Percentiles rank a stretch among this genome's conserved stretches.
Evolutionary conservation across 2,797 vertebrate genomes (phyloP).

Genomic region (Catharus ustulatus): DNA sequence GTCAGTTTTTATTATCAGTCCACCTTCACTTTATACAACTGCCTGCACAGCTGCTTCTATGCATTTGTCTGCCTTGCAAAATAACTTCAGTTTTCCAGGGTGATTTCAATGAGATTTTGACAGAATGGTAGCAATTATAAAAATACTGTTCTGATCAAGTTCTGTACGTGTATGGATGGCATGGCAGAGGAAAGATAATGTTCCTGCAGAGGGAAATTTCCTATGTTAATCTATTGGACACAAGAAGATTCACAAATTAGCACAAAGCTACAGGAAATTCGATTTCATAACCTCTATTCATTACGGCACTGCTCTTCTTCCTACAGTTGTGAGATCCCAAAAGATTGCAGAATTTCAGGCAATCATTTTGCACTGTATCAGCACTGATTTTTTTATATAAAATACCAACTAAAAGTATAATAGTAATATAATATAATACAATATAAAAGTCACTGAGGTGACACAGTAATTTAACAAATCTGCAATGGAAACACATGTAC

Average conservation of each 20-base stretch:
- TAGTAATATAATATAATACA: background rate
- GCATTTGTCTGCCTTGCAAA: background rate
- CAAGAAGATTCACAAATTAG: background rate
- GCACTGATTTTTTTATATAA: background rate
- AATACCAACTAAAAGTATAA: background rate
- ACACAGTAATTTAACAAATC: background rate
- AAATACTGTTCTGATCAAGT: background rate
- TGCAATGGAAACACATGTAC: background rate
- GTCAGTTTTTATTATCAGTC: constrained; percentile 15
- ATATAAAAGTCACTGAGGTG: background rate
- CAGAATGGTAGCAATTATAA: background rate
- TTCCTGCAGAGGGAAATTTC: background rate
- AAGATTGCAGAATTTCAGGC: background rate
- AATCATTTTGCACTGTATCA: background rate
- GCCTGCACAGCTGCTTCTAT: background rate
- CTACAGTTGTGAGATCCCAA: background rate
- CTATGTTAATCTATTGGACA: background rate
- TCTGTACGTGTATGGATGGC: background rate
- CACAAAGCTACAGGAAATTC: background rate
- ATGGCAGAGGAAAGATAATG: background rate
- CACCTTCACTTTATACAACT: background rate
- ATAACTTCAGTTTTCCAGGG: background rate
- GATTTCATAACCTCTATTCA: background rate
- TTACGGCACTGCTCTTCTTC: background rate
- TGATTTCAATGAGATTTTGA: background rate